Base-by-base conservation (phyloP, 2,888 invertebrate genomes). In the Blastobasis adustella region DNA sequence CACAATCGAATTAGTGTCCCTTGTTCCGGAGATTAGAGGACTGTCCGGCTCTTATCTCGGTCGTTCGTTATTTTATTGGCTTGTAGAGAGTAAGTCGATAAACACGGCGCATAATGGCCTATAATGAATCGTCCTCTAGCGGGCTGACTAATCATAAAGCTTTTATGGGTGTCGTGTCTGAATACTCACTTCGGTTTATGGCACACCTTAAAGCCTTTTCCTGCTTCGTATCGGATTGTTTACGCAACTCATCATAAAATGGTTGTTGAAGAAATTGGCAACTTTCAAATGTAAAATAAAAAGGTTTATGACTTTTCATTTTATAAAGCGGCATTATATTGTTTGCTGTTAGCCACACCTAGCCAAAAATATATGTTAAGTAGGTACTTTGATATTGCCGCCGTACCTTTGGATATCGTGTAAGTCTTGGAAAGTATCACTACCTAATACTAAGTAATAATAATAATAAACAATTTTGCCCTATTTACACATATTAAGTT, bases 1-100 rank as follows among this genome's bases (percentile, higher is more conserved):
- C 88, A 88, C 88, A 88, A 86, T 87, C 87, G 85, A 88, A 88
- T 88, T 88, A 88, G 88, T 86, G 87, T 86, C 86, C 88, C 87
- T 86, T 88, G 88, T 88, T 86, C 82, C 80, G 82, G 82, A 88
- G 88, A 88, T 88, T 88, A 87, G 85, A 84, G 79, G 81, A 84
- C 82, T 83, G 87, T 86, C 88, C 82, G 79, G 76, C 72, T 79
- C 79, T 87, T 87, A 88, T 88, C 88, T 87, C 73, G 81, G 78
- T 86, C 87, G 85, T 88, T 85, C 87, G 85, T 88, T 88, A 88
- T 87, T 88, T 88, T 86, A 87, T 87, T 87, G 82, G 85, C 82
- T 85, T 82, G 87, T 84, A 82, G 83, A 80, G 85, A 83, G 83
- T 79, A 79, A 83, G 81, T 79, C 86, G 88, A 88, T 88, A 87